Evolutionary conservation across 2,113 vertebrate genomes (phyloP), one percentile per base, ranked within the genome.

Genomic region (Tympanuchus pallidicinctus): DNA sequence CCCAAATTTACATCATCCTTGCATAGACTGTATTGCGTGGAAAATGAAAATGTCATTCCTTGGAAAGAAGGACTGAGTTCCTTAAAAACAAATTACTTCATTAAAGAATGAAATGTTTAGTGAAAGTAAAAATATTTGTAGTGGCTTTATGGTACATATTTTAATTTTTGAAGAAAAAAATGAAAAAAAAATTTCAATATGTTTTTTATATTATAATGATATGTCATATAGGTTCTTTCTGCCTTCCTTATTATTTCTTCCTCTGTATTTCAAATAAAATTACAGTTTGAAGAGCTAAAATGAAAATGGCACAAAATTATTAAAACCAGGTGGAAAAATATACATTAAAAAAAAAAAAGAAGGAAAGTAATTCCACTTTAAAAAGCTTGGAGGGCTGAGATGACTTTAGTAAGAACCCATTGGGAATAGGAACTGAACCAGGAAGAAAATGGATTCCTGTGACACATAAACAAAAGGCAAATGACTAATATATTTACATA

Each of bases 401-500:
- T 12, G 87, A 97, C 93, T 97, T 97, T 81, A 94, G 84, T 94
- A 89, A 92, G 94, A 95, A 96, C 77, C 97, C 93, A 27, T 11
- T 83, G 97, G 97, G 97, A 97, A 97, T 96, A 95, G 82, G 66
- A 96, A 77, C 94, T 95, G 83, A 92, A 95, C 96, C 94, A 97
- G 93, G 94, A 97, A 97, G 95, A 95, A 97, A 98, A 97, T 97
- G 95, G 96, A 97, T 98, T 97, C 96, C 95, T 96, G 84, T 97
- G 98, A 97, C 97, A 97, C 94, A 96, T 97, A 98, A 98, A 97
- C 97, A 97, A 98, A 97, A 98, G 96, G 97, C 96, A 97, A 97
- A 97, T 97, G 97, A 97, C 97, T 98, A 97, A 97, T 98, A 97
- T 98, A 98, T 98, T 98, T 98, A 98, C 97, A 98, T 97, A 97